Evolutionary conservation across 2,888 invertebrate genomes (phyloP).

Genomic region (Dascillus cervinus): DNA sequence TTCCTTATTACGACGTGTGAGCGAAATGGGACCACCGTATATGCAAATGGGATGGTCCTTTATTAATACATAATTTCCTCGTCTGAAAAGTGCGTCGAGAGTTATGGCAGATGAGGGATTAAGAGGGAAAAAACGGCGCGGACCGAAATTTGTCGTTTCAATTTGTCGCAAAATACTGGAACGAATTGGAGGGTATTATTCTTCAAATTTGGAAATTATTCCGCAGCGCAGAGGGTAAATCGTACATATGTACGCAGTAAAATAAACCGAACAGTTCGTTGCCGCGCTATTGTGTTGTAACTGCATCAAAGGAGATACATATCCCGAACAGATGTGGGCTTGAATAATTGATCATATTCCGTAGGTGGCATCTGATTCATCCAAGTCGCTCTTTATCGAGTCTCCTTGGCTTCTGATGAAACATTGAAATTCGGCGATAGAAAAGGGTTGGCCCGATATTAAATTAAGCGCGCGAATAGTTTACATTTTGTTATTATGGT

Average conservation of each 20-base stretch:
- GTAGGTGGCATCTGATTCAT: constrained; percentile 36
- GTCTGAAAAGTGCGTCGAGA: constrained; percentile 23
- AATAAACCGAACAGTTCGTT: constrained; percentile 20
- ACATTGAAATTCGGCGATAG: too few species aligned
- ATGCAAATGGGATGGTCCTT: constrained; percentile 35
- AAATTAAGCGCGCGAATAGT: too few species aligned
- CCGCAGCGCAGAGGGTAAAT: constrained; percentile 20
- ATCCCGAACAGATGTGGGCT: constrained; percentile 38
- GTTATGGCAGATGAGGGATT: constrained; percentile 22
- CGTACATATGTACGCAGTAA: constrained; percentile 23
- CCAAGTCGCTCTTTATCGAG: too few species aligned
- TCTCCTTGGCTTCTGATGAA: too few species aligned
- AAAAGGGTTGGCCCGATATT: too few species aligned
- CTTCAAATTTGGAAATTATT: constrained; percentile 34
- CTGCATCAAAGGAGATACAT: constrained; percentile 25
- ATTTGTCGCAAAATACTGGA: constrained; percentile 22
- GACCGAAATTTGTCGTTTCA: constrained; percentile 12
- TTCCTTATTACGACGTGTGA: constrained; percentile 31
- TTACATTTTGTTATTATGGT: constrained; percentile 15
- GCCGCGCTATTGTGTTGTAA: constrained; percentile 26
- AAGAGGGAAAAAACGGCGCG: constrained; percentile 7
- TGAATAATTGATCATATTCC: constrained; percentile 39
- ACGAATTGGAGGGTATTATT: constrained; percentile 24
- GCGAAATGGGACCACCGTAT: constrained; percentile 28
- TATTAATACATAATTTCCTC: constrained; percentile 33